These are phyloP conservation scores for Embiotoca jacksoni DNA, from an alignment of 2,113 vertebrate species.

Conservation along the genomic window DNA sequence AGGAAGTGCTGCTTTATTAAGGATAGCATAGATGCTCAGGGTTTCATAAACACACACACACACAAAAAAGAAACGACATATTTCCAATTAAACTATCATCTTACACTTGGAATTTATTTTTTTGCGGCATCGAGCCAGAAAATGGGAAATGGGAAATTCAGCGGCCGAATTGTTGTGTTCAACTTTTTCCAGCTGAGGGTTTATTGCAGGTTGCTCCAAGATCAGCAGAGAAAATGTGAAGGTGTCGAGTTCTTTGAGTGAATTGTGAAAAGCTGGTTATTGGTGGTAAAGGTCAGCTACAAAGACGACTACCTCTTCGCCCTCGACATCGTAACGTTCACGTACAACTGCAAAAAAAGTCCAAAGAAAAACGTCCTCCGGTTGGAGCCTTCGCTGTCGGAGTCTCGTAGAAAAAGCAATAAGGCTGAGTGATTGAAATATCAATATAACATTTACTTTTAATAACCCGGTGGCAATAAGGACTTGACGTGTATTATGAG, in stretches of 20 bases:
- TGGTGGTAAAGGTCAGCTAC: neutral
- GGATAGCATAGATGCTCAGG: conserved; percentile 20
- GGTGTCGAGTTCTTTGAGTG: neutral
- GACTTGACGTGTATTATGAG: conserved; percentile 55
- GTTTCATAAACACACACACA: conserved; percentile 51
- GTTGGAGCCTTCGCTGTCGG: conserved; percentile 6
- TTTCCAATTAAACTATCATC: conserved; percentile 54
- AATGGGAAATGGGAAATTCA: conserved; percentile 24
- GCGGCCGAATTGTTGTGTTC: conserved; percentile 2
- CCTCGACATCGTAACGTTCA: neutral
- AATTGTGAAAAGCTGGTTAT: conserved; percentile 6
- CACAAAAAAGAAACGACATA: neutral
- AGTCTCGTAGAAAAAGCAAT: conserved; percentile 59
- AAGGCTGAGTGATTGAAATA: conserved; percentile 61
- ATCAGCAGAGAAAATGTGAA: conserved; percentile 4
- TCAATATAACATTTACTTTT: conserved; percentile 76
- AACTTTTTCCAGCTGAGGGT: neutral
- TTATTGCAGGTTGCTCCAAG: neutral
- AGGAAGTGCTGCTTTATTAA: conserved; percentile 58
- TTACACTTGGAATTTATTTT: conserved; percentile 2
- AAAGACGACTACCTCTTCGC: conserved; percentile 27
- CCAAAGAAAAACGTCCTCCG: neutral
- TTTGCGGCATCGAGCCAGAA: neutral
- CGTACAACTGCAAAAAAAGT: conserved; percentile 1
- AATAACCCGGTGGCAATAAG: conserved; percentile 68